A percentile compares a stretch with the other conserved stretches of the same genome.
Conservation (phyloP, 2,888 invertebrate genomes). For the Archips xylosteana region DNA sequence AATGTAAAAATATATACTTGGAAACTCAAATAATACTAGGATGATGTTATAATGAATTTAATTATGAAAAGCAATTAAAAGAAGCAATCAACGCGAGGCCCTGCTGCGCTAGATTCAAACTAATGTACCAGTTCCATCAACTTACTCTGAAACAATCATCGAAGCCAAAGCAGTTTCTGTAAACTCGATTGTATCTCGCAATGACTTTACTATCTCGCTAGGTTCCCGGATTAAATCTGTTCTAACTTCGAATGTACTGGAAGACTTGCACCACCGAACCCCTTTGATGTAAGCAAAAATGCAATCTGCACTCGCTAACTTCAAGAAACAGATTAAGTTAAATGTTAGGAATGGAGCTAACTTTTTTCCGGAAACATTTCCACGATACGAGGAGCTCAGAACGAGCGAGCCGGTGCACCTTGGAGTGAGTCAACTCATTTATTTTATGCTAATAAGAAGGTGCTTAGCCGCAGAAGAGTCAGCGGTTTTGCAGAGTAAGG, state of each 20-base stretch:
- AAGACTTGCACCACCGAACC: constrained; percentile 18
- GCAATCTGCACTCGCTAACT: constrained; percentile 37
- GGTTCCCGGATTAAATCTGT: not conserved
- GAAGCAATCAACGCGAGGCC: not conserved
- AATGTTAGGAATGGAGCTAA: constrained; percentile 45
- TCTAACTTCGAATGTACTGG: constrained; percentile 7
- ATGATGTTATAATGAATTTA: too few relatives aligned
- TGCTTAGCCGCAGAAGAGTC: constrained; percentile 67
- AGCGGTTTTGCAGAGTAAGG: constrained; percentile 66
- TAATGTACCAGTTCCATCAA: constrained; percentile 11
- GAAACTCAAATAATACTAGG: too few relatives aligned
- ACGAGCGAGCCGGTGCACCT: constrained; percentile 63
- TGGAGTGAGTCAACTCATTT: constrained; percentile 60
- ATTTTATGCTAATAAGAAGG: constrained; percentile 79
- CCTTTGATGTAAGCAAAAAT: constrained; percentile 35
- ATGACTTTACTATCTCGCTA: constrained; percentile 4
- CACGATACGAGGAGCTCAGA: constrained; percentile 49
- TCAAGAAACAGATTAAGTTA: constrained; percentile 48
- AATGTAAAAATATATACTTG: not conserved
- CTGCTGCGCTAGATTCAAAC: not conserved
- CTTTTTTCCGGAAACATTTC: constrained; percentile 49
- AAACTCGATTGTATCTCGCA: constrained; percentile 18
- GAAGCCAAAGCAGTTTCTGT: constrained; percentile 14
- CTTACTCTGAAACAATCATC: constrained; percentile 20
- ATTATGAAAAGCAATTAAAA: not conserved